Base-by-base conservation (phyloP, 1,140 invertebrate genomes). In the Fopius arisanus region DNA sequence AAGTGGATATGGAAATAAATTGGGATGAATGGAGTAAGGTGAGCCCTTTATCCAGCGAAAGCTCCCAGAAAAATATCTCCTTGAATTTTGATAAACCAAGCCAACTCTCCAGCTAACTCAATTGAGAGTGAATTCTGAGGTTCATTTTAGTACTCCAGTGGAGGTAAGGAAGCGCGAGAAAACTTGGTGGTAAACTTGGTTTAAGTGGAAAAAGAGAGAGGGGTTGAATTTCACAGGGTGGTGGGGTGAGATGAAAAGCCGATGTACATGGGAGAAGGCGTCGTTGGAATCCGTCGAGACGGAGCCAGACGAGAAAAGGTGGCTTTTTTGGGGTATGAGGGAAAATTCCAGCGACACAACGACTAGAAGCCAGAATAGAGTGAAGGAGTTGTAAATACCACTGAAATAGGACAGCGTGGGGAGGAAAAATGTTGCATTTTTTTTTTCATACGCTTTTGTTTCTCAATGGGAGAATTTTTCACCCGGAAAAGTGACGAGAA, bases 121-220 rank as follows among this genome's bases (percentile, higher is more conserved):
- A 59, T 59, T 59, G 54, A 26, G 54, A 59, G 54, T 59, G 54
- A 59, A 59, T 59, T 59, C 23, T 59, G 54, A 59, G 54, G 54
- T 59, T 59, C 54, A 59, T 59, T 59, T 59, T 26, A 59, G 54
- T 28, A 59, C 54, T 59, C 43, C 54, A 59, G 43, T 10, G 16
- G n/a, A 59, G 16, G 54, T 59, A 59, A 59, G 54, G 54, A 59
- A 59, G 54, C 23, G 54, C 54, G 54, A 59, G 23, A 26, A 59
- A 59, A 59, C 3, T 59, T 59, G 54, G 54, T 59, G 54, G 54
- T 59, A 59, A 59, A 59, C 54, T 59, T 59, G 54, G 54, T 59
- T 59, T 59, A 59, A 59, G 54, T 59, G 54, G 54, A 12, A 12
- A 59, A 59, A 26, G 19, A 23, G 54, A 59, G 54, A 26, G 19